Conservation (phyloP, 2,113 vertebrate genomes). For the Empidonax alnorum region DNA sequence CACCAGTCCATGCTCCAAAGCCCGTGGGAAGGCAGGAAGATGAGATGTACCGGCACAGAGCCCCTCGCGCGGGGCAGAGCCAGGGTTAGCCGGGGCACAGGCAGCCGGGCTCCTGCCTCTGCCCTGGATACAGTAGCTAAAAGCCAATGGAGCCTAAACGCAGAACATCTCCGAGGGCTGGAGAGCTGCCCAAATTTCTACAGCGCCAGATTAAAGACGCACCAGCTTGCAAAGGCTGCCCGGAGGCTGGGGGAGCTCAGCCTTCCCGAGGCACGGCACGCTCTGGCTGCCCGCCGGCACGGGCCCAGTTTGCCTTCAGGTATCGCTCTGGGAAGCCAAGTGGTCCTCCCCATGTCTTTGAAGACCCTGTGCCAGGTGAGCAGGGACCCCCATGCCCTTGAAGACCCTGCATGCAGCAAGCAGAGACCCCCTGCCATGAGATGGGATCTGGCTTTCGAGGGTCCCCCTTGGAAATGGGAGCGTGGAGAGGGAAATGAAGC, state of each 20-base stretch:
- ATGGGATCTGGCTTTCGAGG: not conserved
- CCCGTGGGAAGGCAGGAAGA: not conserved
- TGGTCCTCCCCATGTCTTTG: not conserved
- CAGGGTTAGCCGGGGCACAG: not conserved
- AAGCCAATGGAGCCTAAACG: not conserved
- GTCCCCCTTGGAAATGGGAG: not conserved
- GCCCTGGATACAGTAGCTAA: not conserved
- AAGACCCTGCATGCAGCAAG: not conserved
- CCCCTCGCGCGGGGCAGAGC: accelerated
- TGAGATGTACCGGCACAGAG: not conserved
- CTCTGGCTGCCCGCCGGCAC: not conserved
- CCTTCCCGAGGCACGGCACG: accelerated
- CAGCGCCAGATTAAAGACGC: not conserved
- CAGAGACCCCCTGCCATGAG: not conserved
- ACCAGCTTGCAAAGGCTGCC: not conserved
- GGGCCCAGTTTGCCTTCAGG: not conserved
- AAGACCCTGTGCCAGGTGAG: accelerated
- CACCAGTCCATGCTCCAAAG: constrained; percentile 64
- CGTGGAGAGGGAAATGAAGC: not conserved
- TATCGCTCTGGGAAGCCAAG: not conserved
- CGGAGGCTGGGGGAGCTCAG: not conserved
- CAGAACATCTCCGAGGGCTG: not conserved
- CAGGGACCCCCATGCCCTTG: not conserved
- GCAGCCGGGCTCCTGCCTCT: not conserved
- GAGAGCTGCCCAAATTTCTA: not conserved